Conservation (phyloP, 2,888 invertebrate genomes). For the Ophion obscuratus region DNA sequence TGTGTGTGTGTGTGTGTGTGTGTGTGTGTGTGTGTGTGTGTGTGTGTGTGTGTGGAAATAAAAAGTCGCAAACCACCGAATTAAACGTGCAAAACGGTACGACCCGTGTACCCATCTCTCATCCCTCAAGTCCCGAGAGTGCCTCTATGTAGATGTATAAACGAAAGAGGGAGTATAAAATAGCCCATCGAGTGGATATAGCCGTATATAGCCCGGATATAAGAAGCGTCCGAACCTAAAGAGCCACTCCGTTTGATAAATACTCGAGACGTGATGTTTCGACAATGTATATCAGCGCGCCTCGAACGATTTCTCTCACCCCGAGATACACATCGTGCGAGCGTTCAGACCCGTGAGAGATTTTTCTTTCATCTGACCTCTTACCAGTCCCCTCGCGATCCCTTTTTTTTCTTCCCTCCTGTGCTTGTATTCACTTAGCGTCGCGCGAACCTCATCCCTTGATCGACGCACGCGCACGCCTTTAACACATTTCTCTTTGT, state of each 20-base stretch:
- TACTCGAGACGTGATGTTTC: slow-evolving; percentile 57
- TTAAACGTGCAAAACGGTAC: neutral
- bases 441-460: neutral
- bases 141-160: slow-evolving; percentile 4
- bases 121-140: neutral
- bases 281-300: slow-evolving; percentile 24
- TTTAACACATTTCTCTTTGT: slow-evolving; percentile 20
- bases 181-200: slow-evolving; percentile 17
- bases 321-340: slow-evolving; percentile 3
- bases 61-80: neutral
- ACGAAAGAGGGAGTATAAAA: neutral
- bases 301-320: slow-evolving; percentile 13
- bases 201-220: slow-evolving; percentile 10
- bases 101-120: neutral
- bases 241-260: slow-evolving; percentile 59
- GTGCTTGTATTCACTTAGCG: slow-evolving; percentile 19
- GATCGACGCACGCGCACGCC: neutral
- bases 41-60: too few species aligned
- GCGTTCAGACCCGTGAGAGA: slow-evolving; percentile 7
- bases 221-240: slow-evolving; percentile 42
- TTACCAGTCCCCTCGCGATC: slow-evolving; percentile 12
- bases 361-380: slow-evolving; percentile 25
- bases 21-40: too few species aligned
- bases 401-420: slow-evolving; percentile 7
- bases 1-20: too few species aligned